Evolutionary conservation across 2,797 vertebrate genomes (phyloP).

Genomic region (Gymnothorax reevesii): DNA sequence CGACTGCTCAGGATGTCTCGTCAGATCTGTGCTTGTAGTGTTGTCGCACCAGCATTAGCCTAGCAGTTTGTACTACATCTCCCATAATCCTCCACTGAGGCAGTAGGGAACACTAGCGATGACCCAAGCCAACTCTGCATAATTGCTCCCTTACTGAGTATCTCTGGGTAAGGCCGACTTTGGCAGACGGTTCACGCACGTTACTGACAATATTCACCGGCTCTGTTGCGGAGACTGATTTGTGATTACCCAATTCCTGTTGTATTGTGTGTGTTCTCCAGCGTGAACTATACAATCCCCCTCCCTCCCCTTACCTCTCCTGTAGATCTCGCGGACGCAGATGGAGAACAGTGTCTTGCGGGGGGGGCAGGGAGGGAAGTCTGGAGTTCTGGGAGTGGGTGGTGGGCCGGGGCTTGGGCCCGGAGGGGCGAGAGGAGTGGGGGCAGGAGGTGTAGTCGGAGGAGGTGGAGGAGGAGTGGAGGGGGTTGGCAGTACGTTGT

Average conservation of each 20-base stretch:
- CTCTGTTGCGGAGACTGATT: neutral
- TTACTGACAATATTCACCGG: neutral
- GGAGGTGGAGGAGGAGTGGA: conserved; percentile 58
- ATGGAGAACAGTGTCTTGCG: conserved; percentile 89
- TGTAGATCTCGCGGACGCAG: conserved; percentile 96
- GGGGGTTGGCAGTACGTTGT: conserved; percentile 50
- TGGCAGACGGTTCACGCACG: neutral
- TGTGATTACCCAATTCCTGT: conserved; percentile 25
- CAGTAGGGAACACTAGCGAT: neutral
- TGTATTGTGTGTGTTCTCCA: conserved; percentile 33
- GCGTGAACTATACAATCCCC: conserved; percentile 27
- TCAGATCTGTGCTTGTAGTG: conserved; percentile 5
- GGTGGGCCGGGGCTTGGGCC: conserved; percentile 59
- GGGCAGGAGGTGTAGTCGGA: conserved; percentile 66
- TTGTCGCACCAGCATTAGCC: neutral
- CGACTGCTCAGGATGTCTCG: neutral
- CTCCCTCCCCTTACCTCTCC: conserved; percentile 50
- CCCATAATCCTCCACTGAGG: neutral
- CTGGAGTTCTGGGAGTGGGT: conserved; percentile 64
- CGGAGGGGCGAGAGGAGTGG: conserved; percentile 44
- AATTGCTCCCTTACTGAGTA: neutral
- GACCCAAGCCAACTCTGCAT: neutral
- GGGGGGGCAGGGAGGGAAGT: conserved; percentile 83
- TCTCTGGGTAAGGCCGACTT: neutral
- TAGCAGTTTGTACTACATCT: neutral